phyloP scores from a whole-genome alignment of 2,797 vertebrate species.

The Aplochiton taeniatus region DNA sequence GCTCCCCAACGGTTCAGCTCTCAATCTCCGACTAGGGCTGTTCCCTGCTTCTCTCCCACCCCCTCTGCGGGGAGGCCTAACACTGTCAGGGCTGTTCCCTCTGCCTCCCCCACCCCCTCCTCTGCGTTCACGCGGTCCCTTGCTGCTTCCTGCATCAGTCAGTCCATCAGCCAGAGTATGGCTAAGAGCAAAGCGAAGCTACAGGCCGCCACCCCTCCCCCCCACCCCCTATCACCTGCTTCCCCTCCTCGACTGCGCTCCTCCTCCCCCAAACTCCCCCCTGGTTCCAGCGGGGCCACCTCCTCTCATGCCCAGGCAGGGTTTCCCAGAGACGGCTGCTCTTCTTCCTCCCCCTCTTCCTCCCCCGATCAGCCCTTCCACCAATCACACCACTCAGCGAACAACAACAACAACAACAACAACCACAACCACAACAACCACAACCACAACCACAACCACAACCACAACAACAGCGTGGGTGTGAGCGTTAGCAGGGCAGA shows the following conservation, averaged over 20 bases:
- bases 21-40: not conserved
- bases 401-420: constrained; percentile 63
- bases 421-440: constrained; percentile 17
- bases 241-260: constrained; percentile 48
- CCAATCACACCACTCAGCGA: constrained; percentile 18
- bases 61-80: constrained; percentile 15
- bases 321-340: constrained; percentile 33
- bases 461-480: constrained; percentile 15
- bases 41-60: not conserved
- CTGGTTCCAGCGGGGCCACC: constrained; percentile 5
- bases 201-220: constrained; percentile 34
- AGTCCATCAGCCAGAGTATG: constrained; percentile 83
- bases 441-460: constrained; percentile 8
- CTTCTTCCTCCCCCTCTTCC: constrained; percentile 30
- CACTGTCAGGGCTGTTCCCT: constrained; percentile 18
- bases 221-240: constrained; percentile 25
- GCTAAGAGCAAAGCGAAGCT: constrained; percentile 61
- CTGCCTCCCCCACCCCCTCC: constrained; percentile 37
- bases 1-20: too few relatives aligned
- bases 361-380: constrained; percentile 37
- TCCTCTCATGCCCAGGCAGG: constrained; percentile 22
- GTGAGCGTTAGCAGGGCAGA: constrained; percentile 8
- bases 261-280: constrained; percentile 59
- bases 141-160: constrained; percentile 84
- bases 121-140: constrained; percentile 79